Evolutionary conservation across 2,113 vertebrate species (phyloP), one percentile per base, ranked within the genome.

Genomic region (Megaleporinus macrocephalus): DNA sequence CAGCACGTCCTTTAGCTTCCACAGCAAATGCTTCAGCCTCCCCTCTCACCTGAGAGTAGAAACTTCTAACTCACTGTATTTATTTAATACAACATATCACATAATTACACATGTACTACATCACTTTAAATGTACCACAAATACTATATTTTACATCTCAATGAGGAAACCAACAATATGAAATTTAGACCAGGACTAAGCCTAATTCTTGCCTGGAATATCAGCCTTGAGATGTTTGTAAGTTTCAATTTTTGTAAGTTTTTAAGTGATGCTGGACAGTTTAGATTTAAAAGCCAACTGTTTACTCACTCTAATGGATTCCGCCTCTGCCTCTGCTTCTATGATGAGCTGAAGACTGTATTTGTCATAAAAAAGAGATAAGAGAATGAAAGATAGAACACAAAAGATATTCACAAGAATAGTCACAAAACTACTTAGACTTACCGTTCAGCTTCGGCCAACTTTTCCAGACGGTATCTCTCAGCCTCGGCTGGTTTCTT

Each of bases 401-500:
- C 36, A 3, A 7, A 44, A 4, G 41, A 15, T 22, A 2, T 22
- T 13, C 53, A 5, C 22, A 20, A 55, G 20, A n/a, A n/a, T n/a
- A n/a, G n/a, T n/a, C 2, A 24, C 12, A n/a, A 0, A 12, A 0
- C 18, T 11, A 29, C 20, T 44, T 5, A 0, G 0, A 80, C 91
- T 77, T 89, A 96, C 96, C 94, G 95, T 86, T 96, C 92, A 0
- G 96, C 96, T 78, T 96, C 95, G 0, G 96, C 96, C 24, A 97
- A 91, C 49, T 93, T 96, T 89, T 96, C 96, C 89, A 96, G 89
- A 0, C 91, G 90, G 89, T 93, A 97, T 7, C 94, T 90, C 88
- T 96, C 96, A 0, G 96, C 96, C 15, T 97, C 96, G 0, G 96
- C 96, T 0, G 96, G 96, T 33, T 96, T 97, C 89, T 92, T 95